Conservation (phyloP, 2,797 vertebrate genomes). For the Parauchenoglanis punctatus region DNA sequence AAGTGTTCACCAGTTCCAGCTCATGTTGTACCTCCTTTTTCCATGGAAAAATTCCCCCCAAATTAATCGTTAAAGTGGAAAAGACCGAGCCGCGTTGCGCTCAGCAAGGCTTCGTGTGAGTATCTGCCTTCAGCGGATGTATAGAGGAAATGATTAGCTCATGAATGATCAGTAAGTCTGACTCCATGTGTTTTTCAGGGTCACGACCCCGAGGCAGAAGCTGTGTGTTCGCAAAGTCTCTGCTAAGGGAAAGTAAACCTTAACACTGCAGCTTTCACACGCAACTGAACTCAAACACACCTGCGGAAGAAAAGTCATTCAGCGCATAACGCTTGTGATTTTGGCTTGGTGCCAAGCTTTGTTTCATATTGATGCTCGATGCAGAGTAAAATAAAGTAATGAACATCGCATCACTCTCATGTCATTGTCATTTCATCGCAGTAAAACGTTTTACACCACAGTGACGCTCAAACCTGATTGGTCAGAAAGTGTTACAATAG, state of each 20-base stretch:
- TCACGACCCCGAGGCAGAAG: slow-evolving; percentile 10
- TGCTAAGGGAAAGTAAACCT: neutral
- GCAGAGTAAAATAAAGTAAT: neutral
- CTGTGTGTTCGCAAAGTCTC: neutral
- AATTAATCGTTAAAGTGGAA: neutral
- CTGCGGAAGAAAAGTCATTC: neutral
- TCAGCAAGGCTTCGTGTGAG: slow-evolving; percentile 7
- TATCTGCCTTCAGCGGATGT: neutral
- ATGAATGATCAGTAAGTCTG: neutral
- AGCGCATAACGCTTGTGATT: neutral
- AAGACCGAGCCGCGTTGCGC: neutral
- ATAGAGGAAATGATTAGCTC: neutral
- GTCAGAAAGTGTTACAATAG: neutral
- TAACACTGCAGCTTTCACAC: neutral
- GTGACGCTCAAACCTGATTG: neutral
- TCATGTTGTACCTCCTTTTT: neutral
- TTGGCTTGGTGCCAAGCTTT: neutral
- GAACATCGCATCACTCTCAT: neutral
- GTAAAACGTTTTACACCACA: neutral
- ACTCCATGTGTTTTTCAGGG: slow-evolving; percentile 2
- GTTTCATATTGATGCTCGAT: neutral
- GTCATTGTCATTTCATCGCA: neutral
- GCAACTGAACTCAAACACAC: neutral
- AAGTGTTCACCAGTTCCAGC: neutral
- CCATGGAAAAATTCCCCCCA: neutral